These are phyloP conservation scores for Epinephelus malabaricus DNA, from an alignment of 2,797 vertebrate genomes.

Conservation along the genomic window DNA sequence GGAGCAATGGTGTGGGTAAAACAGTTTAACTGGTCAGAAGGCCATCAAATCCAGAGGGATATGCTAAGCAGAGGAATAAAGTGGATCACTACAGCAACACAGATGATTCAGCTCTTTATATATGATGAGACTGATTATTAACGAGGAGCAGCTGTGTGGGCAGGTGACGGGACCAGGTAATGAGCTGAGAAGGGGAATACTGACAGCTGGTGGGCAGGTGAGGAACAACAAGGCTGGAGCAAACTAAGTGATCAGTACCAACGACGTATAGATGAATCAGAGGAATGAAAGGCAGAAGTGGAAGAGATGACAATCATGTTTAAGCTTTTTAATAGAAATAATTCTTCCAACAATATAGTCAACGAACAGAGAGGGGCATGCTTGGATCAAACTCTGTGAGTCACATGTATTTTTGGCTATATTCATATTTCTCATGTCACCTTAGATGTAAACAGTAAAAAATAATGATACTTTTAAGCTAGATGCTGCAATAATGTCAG, in stretches of 20 bases:
- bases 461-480: no score
- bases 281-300: not conserved
- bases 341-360: no score
- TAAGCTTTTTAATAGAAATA: not conserved
- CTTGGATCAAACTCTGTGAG: no score
- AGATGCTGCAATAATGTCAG: no score
- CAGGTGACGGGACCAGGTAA: not conserved
- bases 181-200: not conserved
- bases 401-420: no score
- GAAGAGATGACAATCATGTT: not conserved
- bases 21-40: not conserved
- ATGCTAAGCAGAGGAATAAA: not conserved
- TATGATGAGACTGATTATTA: not conserved
- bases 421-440: no score
- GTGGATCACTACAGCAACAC: not conserved
- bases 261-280: not conserved
- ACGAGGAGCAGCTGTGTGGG: not conserved
- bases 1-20: not conserved
- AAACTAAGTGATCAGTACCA: not conserved
- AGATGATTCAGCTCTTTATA: not conserved
- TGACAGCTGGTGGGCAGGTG: not conserved
- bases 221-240: not conserved
- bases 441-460: no score
- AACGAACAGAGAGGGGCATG: no score
- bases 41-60: not conserved